Evolutionary conservation across 2,888 invertebrate species (phyloP).

Genomic region (Pammene aurita): DNA sequence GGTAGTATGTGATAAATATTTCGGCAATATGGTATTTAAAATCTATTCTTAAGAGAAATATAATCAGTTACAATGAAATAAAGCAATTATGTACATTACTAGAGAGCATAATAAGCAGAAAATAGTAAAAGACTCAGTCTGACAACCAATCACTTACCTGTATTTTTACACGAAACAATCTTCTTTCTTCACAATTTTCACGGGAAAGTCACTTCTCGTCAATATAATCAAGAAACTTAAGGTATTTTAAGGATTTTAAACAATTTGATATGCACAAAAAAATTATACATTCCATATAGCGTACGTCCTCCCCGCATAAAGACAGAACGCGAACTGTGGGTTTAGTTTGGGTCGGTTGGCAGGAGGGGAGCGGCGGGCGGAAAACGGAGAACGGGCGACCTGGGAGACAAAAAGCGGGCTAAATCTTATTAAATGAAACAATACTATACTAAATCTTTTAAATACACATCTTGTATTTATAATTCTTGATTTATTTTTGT

Average conservation of each 20-base stretch:
- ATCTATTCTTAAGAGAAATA: conserved; percentile 46
- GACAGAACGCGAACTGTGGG: conserved; percentile 84
- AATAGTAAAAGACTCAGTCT: conserved; percentile 80
- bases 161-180: conserved; percentile 71
- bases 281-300: conserved; percentile 77
- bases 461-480: conserved; percentile 2
- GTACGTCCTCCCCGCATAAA: conserved; percentile 79
- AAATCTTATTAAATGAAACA: conserved; percentile 55
- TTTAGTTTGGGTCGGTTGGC: conserved; percentile 67
- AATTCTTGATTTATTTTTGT: conserved; percentile 1
- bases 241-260: conserved; percentile 81
- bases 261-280: conserved; percentile 80
- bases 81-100: conserved; percentile 61
- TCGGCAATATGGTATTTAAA: conserved; percentile 57
- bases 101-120: conserved; percentile 64
- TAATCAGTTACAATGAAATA: conserved; percentile 48
- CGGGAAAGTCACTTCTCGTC: conserved; percentile 73
- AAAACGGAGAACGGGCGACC: conserved; percentile 76
- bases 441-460: conserved; percentile 13
- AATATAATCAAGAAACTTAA: conserved; percentile 67
- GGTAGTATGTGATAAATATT: conserved; percentile 55
- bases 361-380: conserved; percentile 62
- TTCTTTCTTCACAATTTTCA: conserved; percentile 73
- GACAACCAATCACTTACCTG: conserved; percentile 79
- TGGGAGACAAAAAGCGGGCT: conserved; percentile 66